phyloP scores from a whole-genome alignment of 2,797 vertebrate genomes.

The Mormyrops attenuatus region DNA sequence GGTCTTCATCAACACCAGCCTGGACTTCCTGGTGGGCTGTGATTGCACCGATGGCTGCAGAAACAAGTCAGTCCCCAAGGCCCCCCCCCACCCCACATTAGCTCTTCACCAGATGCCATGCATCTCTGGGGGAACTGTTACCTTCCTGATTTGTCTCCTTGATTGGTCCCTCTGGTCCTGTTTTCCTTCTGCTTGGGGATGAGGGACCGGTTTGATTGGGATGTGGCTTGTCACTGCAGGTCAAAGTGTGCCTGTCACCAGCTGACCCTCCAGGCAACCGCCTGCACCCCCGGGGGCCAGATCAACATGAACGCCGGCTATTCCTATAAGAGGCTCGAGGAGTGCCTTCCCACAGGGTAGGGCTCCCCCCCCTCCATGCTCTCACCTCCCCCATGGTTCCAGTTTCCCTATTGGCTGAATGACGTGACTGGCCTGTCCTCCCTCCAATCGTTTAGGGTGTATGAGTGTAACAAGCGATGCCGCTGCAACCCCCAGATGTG shows the following conservation, averaged over 20 bases:
- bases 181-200: neutral
- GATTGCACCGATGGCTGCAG: slow-evolving; percentile 90
- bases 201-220: neutral
- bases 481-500: slow-evolving; percentile 84
- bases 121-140: neutral
- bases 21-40: slow-evolving; percentile 90
- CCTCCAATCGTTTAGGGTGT: slow-evolving; percentile 64
- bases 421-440: neutral
- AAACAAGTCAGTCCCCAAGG: slow-evolving; percentile 76
- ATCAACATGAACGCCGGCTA: slow-evolving; percentile 81
- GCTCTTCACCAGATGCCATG: neutral
- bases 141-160: neutral
- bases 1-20: slow-evolving; percentile 86
- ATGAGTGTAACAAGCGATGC: slow-evolving; percentile 92
- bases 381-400: neutral
- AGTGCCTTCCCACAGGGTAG: slow-evolving; percentile 94
- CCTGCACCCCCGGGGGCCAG: slow-evolving; percentile 83
- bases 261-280: slow-evolving; percentile 86
- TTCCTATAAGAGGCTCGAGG: slow-evolving; percentile 85
- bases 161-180: neutral
- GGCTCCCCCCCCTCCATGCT: slow-evolving; percentile 30
- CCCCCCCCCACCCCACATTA: neutral
- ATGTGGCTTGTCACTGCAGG: slow-evolving; percentile 48
- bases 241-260: slow-evolving; percentile 94
- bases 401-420: neutral